Base-by-base conservation (phyloP, 64 coral and sea anemone genomes). In the Orbicella faveolata region DNA sequence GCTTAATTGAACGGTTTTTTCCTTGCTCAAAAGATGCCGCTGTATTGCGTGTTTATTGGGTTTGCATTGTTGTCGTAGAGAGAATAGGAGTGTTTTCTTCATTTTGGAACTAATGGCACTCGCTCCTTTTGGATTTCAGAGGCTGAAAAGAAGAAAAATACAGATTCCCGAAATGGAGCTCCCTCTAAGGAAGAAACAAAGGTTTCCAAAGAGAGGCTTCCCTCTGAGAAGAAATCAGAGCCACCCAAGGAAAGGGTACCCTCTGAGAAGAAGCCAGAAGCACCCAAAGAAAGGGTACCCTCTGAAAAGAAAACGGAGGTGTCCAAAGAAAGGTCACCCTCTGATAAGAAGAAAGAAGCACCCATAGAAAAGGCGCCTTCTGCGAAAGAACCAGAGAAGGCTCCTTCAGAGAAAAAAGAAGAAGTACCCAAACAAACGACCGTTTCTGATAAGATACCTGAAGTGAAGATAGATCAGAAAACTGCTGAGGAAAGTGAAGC, bases 191-290 rank as follows among this genome's bases (percentile, higher is more conserved):
- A 68, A 54, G 18, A 70, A 52, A 39, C 63, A 13, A 41, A 85
- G 13, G 65, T n/a, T 5, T 15, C 65, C 3, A 85, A 85, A 34
- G 82, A 85, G 20, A 85, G 17, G 35, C 6, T 21, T 0, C 82
- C 82, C 4, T 85, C 65, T 52, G 64, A 52, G n/a, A 85, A 70
- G 64, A 85, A 73, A 66, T 34, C 44, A 51, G 74, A 88, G 36
- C 16, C n/a, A 34, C 63, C 36, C n/a, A 73, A 73, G n/a, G 67
- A 89, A 51, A 79, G 76, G 21, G 61, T 67, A n/a, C 26, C 89
- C 21, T 30, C 65, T 15, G 89, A 91, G 10, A 83, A 83, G 54
- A 84, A 91, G 76, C 39, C 67, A 7, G 89, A 57, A 44, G 34
- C 52, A 21, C 61, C 69, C 10, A 23, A 19, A 51, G 63, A 33